Percentiles rank a stretch among this genome's conserved stretches.
Evolutionary conservation across 1,140 invertebrate species (phyloP).

Genomic region (Diplogasteroides magnus): DNA sequence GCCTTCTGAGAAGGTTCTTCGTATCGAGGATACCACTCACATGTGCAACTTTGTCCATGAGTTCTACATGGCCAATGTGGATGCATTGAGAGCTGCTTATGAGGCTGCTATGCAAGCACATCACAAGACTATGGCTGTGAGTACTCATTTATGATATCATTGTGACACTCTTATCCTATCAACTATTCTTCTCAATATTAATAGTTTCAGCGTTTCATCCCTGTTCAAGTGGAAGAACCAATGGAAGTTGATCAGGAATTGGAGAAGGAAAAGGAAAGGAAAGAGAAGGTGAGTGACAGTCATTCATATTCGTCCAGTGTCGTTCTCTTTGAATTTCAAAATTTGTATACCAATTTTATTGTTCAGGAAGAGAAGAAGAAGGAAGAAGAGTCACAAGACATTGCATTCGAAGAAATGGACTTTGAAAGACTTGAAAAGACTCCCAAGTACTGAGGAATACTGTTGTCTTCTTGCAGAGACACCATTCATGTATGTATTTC

Average conservation of each 20-base stretch:
- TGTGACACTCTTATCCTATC: background rate
- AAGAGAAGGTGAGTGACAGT: conserved; percentile 18
- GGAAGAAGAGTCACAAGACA: conserved; percentile 30
- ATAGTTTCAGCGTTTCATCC: conserved; percentile 13
- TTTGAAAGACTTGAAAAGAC: conserved; percentile 48
- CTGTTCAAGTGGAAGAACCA: background rate
- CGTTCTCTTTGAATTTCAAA: too few relatives aligned
- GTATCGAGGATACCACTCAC: conserved; percentile 47
- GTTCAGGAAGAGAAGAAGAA: conserved; percentile 18
- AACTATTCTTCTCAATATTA: too few relatives aligned
- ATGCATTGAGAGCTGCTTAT: conserved; percentile 33
- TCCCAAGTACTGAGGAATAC: too few relatives aligned
- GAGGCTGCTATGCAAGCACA: conserved; percentile 28
- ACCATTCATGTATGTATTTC: too few relatives aligned
- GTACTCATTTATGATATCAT: conserved; percentile 11
- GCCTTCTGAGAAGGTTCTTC: conserved; percentile 25
- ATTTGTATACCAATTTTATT: background rate
- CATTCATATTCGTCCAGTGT: too few relatives aligned
- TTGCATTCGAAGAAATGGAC: conserved; percentile 49
- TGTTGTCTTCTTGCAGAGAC: too few relatives aligned
- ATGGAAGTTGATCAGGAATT: conserved; percentile 1
- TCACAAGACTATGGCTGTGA: background rate
- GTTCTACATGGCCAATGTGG: conserved; percentile 50
- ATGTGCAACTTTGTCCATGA: conserved; percentile 50
- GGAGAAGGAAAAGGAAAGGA: background rate